Evolutionary conservation across 1,140 invertebrate genomes (phyloP), one percentile per base, ranked within the genome.

Genomic region (Drosophila ambigua): DNA sequence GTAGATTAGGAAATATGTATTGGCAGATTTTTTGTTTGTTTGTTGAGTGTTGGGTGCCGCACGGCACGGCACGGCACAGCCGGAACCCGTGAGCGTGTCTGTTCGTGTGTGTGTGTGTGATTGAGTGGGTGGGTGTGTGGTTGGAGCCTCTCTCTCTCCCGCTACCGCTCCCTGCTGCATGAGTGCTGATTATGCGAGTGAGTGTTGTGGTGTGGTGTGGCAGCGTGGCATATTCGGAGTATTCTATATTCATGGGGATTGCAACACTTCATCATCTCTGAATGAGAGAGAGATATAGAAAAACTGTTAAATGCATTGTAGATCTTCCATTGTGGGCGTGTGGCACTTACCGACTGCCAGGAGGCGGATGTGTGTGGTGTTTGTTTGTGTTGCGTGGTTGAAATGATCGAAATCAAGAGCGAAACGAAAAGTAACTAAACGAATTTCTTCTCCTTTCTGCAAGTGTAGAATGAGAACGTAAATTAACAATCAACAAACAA

Each of bases 391-490:
- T 63, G 71, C 57, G 51, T 57, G 57, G 62, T 66, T 84, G 54
- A 75, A 77, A 85, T 84, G 72, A 68, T 84, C 67, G 64, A 87
- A 79, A 84, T 85, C 77, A 84, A 85, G 67, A 84, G 81, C 63
- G 65, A 77, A 85, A 82, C 59, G 71, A 87, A 85, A 85, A 62
- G 44, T 48, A 76, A 64, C 87, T 90, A 90, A 83, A 83, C 87
- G 77, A 90, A 90, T 90, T 90, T 90, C 69, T 90, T 90, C 79
- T 90, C 88, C 77, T 90, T 90, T 90, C 87, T 90, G 87, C 39
- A 90, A 90, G 49, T 77, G 69, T 77, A 90, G 79, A 71, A 83
- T 48, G 53, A 72, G 65, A 72, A 80, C 76, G 67, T 61, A 51
- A 44, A 49, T 59, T 79, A 72, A 53, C 66, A 81, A 50, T 26